Conservation (phyloP, 2,113 vertebrate genomes). For the Serilophus lunatus region DNA sequence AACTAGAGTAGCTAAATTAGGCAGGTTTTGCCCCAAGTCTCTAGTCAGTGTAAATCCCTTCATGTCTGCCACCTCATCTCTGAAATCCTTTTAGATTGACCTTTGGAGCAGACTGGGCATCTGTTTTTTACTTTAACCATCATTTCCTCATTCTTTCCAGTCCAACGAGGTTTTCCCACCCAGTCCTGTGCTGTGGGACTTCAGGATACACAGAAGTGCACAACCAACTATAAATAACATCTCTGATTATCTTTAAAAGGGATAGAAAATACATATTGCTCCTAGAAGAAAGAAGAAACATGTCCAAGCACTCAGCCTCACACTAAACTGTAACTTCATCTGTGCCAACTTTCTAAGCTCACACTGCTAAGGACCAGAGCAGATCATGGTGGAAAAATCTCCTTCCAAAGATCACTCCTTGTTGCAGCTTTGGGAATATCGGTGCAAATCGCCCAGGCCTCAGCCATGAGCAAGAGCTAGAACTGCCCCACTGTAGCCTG, state of each 20-base stretch:
- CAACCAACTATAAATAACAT: conserved; percentile 48
- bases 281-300: conserved; percentile 37
- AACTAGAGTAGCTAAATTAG: conserved; percentile 18
- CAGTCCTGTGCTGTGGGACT: conserved; percentile 35
- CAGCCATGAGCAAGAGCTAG: neutral
- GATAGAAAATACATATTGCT: conserved; percentile 30
- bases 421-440: neutral
- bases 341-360: neutral
- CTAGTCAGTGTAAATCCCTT: conserved; percentile 26
- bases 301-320: conserved; percentile 47
- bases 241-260: conserved; percentile 32
- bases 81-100: conserved; percentile 3
- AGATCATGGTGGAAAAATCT: conserved; percentile 7
- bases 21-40: conserved; percentile 10
- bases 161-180: conserved; percentile 5
- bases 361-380: conserved; percentile 1
- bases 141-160: conserved; percentile 7
- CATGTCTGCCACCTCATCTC: neutral
- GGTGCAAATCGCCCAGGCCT: neutral
- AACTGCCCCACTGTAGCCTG: neutral
- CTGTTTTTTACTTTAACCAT: neutral
- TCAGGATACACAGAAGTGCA: conserved; percentile 54
- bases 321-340: conserved; percentile 53
- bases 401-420: neutral
- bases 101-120: neutral